A percentile compares a stretch with the other conserved stretches of the same genome.
These are phyloP conservation scores for Scortum barcoo DNA, from an alignment of 2,113 vertebrate species.

Conservation along the genomic window DNA sequence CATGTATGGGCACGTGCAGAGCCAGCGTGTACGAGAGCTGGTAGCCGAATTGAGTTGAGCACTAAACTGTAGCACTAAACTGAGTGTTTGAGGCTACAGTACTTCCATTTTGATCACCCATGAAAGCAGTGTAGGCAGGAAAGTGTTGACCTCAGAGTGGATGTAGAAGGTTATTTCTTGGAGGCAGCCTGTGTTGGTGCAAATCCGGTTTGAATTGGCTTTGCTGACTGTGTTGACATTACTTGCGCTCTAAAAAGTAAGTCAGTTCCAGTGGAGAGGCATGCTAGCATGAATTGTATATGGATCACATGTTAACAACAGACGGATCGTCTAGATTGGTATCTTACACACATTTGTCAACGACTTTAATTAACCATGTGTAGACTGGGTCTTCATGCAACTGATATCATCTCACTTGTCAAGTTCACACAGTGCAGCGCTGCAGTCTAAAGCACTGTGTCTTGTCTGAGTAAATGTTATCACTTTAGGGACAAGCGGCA, in stretches of 20 bases:
- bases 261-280: background rate
- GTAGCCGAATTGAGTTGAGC: background rate
- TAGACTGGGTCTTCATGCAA: conserved; percentile 3
- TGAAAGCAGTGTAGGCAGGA: background rate
- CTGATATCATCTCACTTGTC: conserved; percentile 33
- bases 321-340: conserved; percentile 20
- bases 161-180: background rate
- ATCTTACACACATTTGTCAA: conserved; percentile 24
- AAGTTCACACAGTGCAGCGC: conserved; percentile 17
- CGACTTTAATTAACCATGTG: conserved; percentile 50
- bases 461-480: conserved; percentile 54
- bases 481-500: conserved; percentile 16
- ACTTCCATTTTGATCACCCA: background rate
- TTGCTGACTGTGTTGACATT: background rate
- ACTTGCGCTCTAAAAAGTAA: background rate
- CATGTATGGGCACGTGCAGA: background rate
- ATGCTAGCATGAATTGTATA: background rate
- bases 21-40: background rate
- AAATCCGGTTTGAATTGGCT: background rate
- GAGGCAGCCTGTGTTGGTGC: background rate
- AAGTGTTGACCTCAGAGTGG: background rate
- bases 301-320: background rate
- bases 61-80: background rate
- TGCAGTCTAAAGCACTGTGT: conserved; percentile 13
- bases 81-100: background rate